Base-by-base conservation (phyloP, 2,113 vertebrate species). In the Chitala chitala region DNA sequence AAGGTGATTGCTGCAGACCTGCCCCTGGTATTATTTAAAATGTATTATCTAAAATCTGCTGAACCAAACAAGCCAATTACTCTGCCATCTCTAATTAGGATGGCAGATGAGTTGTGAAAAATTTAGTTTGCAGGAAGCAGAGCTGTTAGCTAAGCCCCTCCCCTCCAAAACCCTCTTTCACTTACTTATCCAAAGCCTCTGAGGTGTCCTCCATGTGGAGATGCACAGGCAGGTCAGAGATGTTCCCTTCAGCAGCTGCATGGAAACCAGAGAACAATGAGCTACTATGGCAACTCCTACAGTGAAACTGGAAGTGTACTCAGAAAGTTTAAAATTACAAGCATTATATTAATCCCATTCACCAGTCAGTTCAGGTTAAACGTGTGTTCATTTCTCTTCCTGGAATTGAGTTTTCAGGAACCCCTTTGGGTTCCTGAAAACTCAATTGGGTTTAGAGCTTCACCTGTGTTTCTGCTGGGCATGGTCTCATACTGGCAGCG, bases 401-500 rank as follows among this genome's bases (percentile, higher is more conserved):
- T 10, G 7, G 7, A 51, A 8, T 8, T 51, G 7, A 51, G 20
- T 15, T 51, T 51, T 51, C 64, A 46, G 38, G 17, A 44, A 2
- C n/a, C 22, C 20, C 38, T n/a, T 26, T 44, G 36, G n/a, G 22
- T 38, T 59, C 4, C 40, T 12, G 24, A 12, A 65, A 12, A 6
- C 20, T n/a, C n/a, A n/a, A n/a, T n/a, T n/a, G n/a, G 3, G 66
- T 9, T 33, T 73, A 63, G 0, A 26, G 36, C 84, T 82, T 86
- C 81, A 94, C 93, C 92, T 88, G 84, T 61, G n/a, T 82, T 81
- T 72, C 80, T 76, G 0, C 73, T 0, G 0, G 71, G 9, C 12
- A 8, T 10, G 66, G 74, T 63, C 83, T 94, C 90, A 82, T 96
- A 99, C 65, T 93, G 91, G 85, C 97, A 99, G 82, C 81, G 90